Base-by-base conservation (phyloP, 2,113 vertebrate genomes). In the Spea bombifrons region DNA sequence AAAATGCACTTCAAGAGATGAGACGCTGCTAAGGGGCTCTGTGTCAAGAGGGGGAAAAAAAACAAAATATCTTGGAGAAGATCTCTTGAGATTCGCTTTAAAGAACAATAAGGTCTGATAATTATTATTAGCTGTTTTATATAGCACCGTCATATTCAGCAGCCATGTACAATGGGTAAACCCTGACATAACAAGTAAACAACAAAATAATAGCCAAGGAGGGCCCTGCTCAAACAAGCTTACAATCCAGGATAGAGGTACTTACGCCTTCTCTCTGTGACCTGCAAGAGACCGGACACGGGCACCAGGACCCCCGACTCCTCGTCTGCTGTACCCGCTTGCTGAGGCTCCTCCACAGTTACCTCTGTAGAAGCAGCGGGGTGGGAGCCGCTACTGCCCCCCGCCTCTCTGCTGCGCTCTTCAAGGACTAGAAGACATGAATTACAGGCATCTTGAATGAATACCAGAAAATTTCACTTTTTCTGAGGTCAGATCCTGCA, bases 21-120 rank as follows among this genome's bases (percentile, higher is more conserved):
- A 99, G 71, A 99, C 96, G 3, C 97, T 99, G 86, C 96, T 99
- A 85, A 99, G 89, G 0, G 97, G 97, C 87, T 99, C 97, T 99
- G 85, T 9, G n/a, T 47, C 61, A 46, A 13, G 44, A 47, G 45
- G 45, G 4, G 63, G 50, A 3, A 8, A 13, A 57, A 57, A 5
- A 59, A 10, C 50, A 59, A 12, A 59, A 8, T 9, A 46, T 47
- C 44, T 15, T 46, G 8, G 30, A 30, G 30, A 30, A 30, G 30
- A 30, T 30, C 30, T 30, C 30, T 2, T 30, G 30, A 30, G 30
- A 30, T 30, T 30, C 30, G 30, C 30, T 30, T 30, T 30, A 30
- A 30, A 30, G 30, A 30, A 30, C 30, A 1, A 2, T 30, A 30
- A 30, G 30, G 30, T 30, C 1, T 30, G 30, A 30, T 30, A 30